Evolutionary conservation across 2,113 vertebrate species (phyloP).

Genomic region (Clupea harengus): DNA sequence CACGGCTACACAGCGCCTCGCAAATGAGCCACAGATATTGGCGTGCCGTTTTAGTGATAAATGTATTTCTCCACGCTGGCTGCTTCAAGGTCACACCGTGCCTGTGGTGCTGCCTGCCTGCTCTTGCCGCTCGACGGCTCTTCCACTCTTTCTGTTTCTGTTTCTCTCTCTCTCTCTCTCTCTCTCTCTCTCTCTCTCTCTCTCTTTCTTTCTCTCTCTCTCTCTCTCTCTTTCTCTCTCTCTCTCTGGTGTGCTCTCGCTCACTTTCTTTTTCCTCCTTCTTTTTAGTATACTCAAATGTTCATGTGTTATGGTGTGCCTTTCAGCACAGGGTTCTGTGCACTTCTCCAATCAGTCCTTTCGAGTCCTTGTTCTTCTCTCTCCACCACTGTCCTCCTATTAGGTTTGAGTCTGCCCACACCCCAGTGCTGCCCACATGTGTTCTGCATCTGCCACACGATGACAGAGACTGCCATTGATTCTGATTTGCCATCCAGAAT

Average conservation of each 20-base stretch:
- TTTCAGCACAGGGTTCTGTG: background rate
- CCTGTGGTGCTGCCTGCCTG: background rate
- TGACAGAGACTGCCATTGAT: background rate
- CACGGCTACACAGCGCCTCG: background rate
- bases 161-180: too few species aligned
- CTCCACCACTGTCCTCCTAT: background rate
- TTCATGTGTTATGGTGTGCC: too few species aligned
- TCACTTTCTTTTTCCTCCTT: background rate
- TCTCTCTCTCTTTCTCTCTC: background rate
- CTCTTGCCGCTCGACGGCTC: background rate
- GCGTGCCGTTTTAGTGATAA: conserved; percentile 20
- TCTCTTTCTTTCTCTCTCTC: too few species aligned
- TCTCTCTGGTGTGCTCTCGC: background rate
- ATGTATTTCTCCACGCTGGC: conserved; percentile 7
- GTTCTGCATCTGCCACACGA: background rate
- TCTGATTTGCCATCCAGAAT: conserved; percentile 3
- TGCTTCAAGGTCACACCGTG: conserved; percentile 16
- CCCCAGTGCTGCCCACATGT: background rate
- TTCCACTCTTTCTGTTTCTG: background rate
- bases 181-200: too few species aligned
- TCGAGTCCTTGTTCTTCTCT: background rate
- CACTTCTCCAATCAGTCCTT: background rate
- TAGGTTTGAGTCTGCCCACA: background rate
- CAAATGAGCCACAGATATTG: background rate
- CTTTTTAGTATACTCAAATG: too few species aligned